phyloP scores from a whole-genome alignment of 2,797 vertebrate genomes.

The Rachycentron canadum region DNA sequence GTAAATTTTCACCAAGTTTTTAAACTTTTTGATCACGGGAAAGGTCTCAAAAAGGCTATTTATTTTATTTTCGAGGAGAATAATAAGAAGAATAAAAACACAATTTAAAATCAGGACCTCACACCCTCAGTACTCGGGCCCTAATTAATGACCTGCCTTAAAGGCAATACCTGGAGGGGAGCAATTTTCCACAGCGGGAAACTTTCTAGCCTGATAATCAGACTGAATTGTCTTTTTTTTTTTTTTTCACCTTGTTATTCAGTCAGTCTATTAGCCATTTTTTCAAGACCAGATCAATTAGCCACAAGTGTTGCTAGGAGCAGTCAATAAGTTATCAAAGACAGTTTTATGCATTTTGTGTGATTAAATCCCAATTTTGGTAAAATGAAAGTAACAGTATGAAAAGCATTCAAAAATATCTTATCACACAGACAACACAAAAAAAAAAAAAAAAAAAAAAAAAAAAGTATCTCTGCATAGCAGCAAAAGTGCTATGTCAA shows the following conservation, averaged over 20 bases:
- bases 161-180: neutral
- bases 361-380: too few relatives aligned
- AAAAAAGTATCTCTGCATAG: neutral
- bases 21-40: too few relatives aligned
- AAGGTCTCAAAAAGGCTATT: too few relatives aligned
- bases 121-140: too few relatives aligned
- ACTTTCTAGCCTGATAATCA: neutral
- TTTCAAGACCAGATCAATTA: neutral
- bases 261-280: neutral
- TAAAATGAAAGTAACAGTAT: neutral
- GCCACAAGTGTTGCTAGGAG: neutral
- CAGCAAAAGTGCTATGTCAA: slow-evolving; percentile 10
- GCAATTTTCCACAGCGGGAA: neutral
- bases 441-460: neutral
- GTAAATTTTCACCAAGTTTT: too few relatives aligned
- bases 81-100: too few relatives aligned
- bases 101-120: too few relatives aligned
- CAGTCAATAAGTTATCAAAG: too few relatives aligned
- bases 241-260: neutral
- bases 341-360: too few relatives aligned
- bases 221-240: neutral
- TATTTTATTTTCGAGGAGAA: too few relatives aligned
- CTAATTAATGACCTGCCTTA: slow-evolving; percentile 4
- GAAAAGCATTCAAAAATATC: neutral
- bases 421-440: neutral